Evolutionary conservation across 2,797 vertebrate species (phyloP).

Genomic region (Brotula barbata): DNA sequence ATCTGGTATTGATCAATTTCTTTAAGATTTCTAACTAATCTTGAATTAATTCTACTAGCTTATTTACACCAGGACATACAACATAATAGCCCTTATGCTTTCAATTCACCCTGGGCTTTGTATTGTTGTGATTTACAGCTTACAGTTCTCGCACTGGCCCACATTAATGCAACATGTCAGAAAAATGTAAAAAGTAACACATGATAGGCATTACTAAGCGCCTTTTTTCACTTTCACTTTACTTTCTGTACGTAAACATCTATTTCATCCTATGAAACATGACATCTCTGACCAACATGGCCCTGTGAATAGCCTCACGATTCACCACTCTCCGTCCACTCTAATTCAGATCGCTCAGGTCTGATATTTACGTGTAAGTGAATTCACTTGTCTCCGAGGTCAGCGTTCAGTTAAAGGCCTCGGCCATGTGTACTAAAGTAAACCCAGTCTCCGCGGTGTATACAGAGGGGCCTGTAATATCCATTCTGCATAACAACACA

Average conservation of each 20-base stretch:
- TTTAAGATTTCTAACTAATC: too few species aligned
- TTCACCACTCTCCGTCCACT: slow-evolving; percentile 23
- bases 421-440: slow-evolving; percentile 71
- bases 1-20: too few species aligned
- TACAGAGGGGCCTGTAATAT: slow-evolving; percentile 74
- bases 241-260: neutral
- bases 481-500: slow-evolving; percentile 82
- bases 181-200: too few species aligned
- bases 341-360: slow-evolving; percentile 36
- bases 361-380: slow-evolving; percentile 53
- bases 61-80: too few species aligned
- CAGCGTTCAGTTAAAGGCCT: slow-evolving; percentile 66
- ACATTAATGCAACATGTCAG: too few species aligned
- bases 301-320: slow-evolving; percentile 13
- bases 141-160: too few species aligned
- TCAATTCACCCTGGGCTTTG: too few species aligned
- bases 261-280: slow-evolving; percentile 9
- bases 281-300: slow-evolving; percentile 17
- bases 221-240: neutral
- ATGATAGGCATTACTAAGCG: neutral
- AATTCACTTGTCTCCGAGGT: slow-evolving; percentile 61
- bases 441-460: slow-evolving; percentile 69
- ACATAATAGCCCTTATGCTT: too few species aligned
- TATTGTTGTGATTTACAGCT: too few species aligned
- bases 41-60: too few species aligned